Evolutionary conservation across 2,113 vertebrate species (phyloP), one percentile per base, ranked within the genome.

Genomic region (Gobio gobio): DNA sequence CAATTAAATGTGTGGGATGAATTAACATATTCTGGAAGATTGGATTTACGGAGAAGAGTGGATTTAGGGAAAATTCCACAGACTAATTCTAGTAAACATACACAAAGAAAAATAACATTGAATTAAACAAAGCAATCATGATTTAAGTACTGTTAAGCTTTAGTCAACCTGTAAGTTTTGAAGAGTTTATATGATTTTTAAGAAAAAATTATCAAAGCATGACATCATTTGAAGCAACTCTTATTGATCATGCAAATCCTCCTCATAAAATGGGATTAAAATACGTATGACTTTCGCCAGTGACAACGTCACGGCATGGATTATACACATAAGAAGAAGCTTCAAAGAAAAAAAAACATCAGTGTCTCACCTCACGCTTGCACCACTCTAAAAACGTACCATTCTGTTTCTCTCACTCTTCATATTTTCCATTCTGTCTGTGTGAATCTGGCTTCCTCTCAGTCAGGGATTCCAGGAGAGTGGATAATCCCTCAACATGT

Each of bases 401-500:
- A 47, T 47, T 76, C 47, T 33, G 49, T 54, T 76, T 7, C 56
- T 59, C 7, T 36, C 18, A 24, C 1, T 61, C 36, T 29, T 51
- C 61, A 36, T 63, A 26, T 68, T 66, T 36, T 45, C 29, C 45
- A 33, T 68, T 81, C 61, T 64, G 78, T 63, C 77, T 26, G 58
- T 47, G n/a, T 81, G 61, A 43, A 45, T 79, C 58, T 79, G 77
- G 56, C 58, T 63, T 79, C 33, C 54, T 45, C 36, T 79, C 77
- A 81, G 58, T 81, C 61, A 22, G 24, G 78, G 26, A 12, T 79
- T 45, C 51, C 59, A 20, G 33, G 75, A 78, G 54, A 29, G 7
- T 24, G 43, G n/a, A 81, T 81, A 66, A 81, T 51, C 61, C 61
- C 78, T 81, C 10, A 68, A 66, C 61, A 81, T 51, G 61, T 68